Percentiles rank a stretch among this genome's conserved stretches.
Conservation (phyloP, 1,140 invertebrate species). For the Drosophila biarmipes region DNA sequence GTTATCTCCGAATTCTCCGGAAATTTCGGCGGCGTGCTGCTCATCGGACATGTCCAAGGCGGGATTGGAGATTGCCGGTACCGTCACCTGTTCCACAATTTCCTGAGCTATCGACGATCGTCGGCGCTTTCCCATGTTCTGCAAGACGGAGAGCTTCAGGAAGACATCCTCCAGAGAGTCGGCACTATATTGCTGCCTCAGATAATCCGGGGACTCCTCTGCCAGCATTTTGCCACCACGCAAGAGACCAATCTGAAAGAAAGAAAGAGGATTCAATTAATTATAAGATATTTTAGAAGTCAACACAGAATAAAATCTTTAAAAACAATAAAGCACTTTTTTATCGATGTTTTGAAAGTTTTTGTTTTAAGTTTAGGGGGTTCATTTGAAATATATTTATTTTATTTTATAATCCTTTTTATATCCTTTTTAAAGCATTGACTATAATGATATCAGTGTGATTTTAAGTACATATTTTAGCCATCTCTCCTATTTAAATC, state of each 20-base stretch:
- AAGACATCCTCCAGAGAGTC: slow-evolving; percentile 96
- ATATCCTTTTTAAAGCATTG: too few species aligned
- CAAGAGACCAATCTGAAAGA: slow-evolving; percentile 94
- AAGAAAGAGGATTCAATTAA: background rate
- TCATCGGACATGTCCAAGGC: slow-evolving; percentile 87
- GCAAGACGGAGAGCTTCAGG: slow-evolving; percentile 93
- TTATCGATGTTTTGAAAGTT: too few species aligned
- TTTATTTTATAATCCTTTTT: too few species aligned
- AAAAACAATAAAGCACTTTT: background rate
- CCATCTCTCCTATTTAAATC: background rate
- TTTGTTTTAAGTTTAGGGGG: too few species aligned
- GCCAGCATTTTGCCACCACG: slow-evolving; percentile 95
- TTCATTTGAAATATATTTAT: too few species aligned
- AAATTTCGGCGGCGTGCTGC: slow-evolving; percentile 90
- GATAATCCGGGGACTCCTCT: slow-evolving; percentile 93
- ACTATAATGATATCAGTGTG: too few species aligned
- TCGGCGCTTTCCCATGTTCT: slow-evolving; percentile 91
- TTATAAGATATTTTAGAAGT: background rate
- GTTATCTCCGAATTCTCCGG: slow-evolving; percentile 93
- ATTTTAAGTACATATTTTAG: too few species aligned
- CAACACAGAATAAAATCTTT: background rate
- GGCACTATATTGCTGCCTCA: slow-evolving; percentile 91
- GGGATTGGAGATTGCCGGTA: slow-evolving; percentile 87
- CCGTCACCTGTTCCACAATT: slow-evolving; percentile 88
- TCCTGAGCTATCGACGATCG: slow-evolving; percentile 91